Percentiles rank a stretch among this genome's conserved stretches.
phyloP scores from a whole-genome alignment of 2,888 invertebrate genomes.

The Xestia sexstrigata region DNA sequence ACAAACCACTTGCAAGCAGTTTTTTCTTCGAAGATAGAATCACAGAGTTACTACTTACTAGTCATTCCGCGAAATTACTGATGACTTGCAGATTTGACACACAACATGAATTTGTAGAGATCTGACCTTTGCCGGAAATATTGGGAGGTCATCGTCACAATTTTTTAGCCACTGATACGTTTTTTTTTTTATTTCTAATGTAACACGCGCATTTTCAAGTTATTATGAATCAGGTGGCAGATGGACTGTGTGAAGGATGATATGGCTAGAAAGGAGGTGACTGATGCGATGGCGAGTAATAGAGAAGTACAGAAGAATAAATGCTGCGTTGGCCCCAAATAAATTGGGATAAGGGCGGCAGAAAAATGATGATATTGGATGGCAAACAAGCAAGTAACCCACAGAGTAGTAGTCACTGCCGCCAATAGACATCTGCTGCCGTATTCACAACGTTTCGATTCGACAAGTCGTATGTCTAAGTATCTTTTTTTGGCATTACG shows the following conservation, averaged over 20 bases:
- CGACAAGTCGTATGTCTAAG: too few species aligned
- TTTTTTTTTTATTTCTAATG: neutral
- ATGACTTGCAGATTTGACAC: slow-evolving; percentile 21
- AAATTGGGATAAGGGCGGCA: neutral
- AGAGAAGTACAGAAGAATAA: neutral
- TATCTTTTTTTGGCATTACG: too few species aligned
- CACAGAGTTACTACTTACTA: neutral
- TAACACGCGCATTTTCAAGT: neutral
- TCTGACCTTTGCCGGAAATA: slow-evolving; percentile 18
- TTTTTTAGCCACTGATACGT: slow-evolving; percentile 8
- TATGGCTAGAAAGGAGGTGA: neutral
- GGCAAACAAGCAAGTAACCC: neutral
- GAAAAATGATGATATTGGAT: neutral
- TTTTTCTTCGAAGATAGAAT: neutral
- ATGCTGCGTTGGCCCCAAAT: neutral
- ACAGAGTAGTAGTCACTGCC: neutral
- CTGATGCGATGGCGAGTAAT: neutral
- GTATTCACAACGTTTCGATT: too few species aligned
- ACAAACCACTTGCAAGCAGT: slow-evolving; percentile 11
- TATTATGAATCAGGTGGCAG: neutral
- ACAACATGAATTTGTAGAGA: neutral
- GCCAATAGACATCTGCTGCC: too few species aligned
- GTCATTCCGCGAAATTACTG: slow-evolving; percentile 20
- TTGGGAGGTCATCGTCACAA: slow-evolving; percentile 10
- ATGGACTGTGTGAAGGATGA: neutral